These are phyloP conservation scores for Sciurus vulgaris DNA, from an alignment of 2,797 vertebrate genomes.

Conservation along the genomic window DNA sequence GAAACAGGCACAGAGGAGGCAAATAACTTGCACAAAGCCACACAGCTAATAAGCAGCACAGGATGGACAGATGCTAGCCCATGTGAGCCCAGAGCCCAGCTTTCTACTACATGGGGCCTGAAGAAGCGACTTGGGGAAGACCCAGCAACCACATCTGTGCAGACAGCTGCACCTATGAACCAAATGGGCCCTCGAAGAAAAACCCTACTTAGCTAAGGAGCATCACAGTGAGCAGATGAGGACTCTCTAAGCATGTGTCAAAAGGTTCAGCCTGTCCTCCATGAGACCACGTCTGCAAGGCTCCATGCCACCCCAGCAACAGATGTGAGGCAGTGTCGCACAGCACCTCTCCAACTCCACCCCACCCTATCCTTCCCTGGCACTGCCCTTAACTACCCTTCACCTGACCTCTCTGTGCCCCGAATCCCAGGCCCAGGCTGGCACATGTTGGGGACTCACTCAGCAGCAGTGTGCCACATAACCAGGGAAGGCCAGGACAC, in stretches of 20 bases:
- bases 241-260: background rate
- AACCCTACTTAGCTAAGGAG: background rate
- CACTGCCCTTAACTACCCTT: background rate
- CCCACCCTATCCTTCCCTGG: background rate
- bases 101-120: background rate
- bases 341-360: background rate
- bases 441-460: background rate
- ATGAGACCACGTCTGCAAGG: too few relatives aligned
- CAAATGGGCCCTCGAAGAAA: background rate
- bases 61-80: background rate
- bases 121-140: background rate
- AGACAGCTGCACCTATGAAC: background rate
- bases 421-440: background rate
- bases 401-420: background rate
- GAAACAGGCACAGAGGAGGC: background rate
- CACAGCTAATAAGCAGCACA: background rate
- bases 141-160: background rate
- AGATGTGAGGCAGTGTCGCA: background rate
- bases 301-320: background rate
- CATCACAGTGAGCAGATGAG: too few relatives aligned
- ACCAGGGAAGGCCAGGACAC: background rate
- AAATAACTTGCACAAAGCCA: background rate
- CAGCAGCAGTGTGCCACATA: accelerated
- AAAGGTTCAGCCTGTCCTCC: too few relatives aligned
- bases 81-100: background rate